Conservation (phyloP, 2,113 vertebrate genomes). For the Chlorocebus sabaeus region DNA sequence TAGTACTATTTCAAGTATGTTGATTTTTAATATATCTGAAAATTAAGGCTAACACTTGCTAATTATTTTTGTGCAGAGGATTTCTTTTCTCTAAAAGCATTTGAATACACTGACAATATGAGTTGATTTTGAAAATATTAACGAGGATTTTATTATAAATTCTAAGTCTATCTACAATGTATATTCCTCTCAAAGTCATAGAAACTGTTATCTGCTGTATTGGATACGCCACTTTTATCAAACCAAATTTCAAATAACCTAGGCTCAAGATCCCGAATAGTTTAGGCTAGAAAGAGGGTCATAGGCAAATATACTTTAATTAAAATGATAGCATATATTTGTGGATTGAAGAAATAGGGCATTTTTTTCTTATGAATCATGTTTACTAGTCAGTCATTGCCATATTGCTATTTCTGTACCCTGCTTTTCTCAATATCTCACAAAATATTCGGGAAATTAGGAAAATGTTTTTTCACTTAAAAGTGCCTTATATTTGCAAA, state of each 20-base stretch:
- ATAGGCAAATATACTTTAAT: neutral
- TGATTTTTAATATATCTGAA: constrained; percentile 30
- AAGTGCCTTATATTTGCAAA: neutral
- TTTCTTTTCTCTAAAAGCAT: constrained; percentile 22
- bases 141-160: constrained; percentile 27
- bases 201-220: neutral
- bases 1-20: constrained; percentile 28
- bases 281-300: neutral
- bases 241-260: neutral
- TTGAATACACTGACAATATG: neutral
- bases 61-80: neutral
- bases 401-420: neutral
- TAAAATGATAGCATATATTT: neutral
- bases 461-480: neutral
- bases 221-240: neutral
- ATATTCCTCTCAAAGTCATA: neutral
- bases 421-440: neutral
- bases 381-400: neutral
- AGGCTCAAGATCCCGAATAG: neutral
- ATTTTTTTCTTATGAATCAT: neutral
- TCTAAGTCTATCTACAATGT: neutral
- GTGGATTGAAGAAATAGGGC: neutral
- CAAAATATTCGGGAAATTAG: neutral
- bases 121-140: constrained; percentile 31
- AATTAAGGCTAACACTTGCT: constrained; percentile 17